Conservation (phyloP, 2,113 vertebrate species). For the Rhadina sibilatrix region DNA sequence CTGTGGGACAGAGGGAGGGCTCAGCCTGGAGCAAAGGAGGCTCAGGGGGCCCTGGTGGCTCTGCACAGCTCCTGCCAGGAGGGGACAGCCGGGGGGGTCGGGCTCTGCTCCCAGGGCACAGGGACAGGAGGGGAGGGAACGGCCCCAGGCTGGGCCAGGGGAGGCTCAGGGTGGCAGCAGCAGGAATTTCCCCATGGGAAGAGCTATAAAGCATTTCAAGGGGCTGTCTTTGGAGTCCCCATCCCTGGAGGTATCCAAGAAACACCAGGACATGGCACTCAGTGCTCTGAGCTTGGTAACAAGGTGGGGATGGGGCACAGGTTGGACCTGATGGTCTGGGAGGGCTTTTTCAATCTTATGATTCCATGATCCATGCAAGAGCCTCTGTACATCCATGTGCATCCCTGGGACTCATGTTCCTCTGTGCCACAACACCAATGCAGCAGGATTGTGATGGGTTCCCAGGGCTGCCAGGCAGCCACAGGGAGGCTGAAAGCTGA, state of each 20-base stretch:
- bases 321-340: no score
- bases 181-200: not conserved
- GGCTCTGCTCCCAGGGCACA: not conserved
- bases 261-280: not conserved
- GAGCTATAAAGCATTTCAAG: not conserved
- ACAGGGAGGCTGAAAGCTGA: not conserved
- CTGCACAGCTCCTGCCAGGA: not conserved
- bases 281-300: not conserved
- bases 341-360: not conserved
- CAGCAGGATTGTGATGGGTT: not conserved
- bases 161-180: not conserved
- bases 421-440: not conserved
- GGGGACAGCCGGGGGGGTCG: accelerated
- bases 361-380: not conserved
- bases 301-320: not conserved
- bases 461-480: not conserved
- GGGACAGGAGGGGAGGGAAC: not conserved
- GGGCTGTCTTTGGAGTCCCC: not conserved
- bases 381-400: not conserved
- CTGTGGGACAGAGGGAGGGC: not conserved
- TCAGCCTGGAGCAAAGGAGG: not conserved
- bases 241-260: not conserved
- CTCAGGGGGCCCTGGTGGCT: not conserved
- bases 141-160: not conserved
- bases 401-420: not conserved